phyloP scores from a whole-genome alignment of 2,888 invertebrate genomes.

The Platycnemis pennipes region DNA sequence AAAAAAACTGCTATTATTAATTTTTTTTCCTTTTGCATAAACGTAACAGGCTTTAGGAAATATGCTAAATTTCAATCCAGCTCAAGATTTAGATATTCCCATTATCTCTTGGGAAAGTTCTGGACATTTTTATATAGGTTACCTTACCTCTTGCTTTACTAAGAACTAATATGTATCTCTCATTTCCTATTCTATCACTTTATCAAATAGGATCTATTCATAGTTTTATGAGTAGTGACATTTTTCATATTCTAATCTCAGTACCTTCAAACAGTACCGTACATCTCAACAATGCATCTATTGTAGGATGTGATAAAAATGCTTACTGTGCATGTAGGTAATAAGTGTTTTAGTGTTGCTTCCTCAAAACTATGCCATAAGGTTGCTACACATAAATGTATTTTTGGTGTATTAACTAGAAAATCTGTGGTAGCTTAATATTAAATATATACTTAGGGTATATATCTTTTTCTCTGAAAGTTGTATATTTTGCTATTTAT shows the following conservation, averaged over 20 bases:
- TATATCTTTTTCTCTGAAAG: neutral
- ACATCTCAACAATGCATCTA: neutral
- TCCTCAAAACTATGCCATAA: neutral
- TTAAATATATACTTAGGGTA: neutral
- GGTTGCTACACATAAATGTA: neutral
- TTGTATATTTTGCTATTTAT: neutral
- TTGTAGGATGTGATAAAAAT: neutral
- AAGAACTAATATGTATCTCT: neutral
- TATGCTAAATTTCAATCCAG: too few relatives aligned
- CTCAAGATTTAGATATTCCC: too few relatives aligned
- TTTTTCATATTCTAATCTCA: neutral
- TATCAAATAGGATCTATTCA: neutral
- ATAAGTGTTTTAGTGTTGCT: neutral
- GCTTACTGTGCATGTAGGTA: neutral
- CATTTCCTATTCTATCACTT: neutral
- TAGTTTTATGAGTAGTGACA: neutral
- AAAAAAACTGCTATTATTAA: too few relatives aligned
- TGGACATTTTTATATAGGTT: neutral
- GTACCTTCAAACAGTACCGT: neutral
- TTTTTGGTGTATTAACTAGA: neutral
- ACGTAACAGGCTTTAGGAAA: too few relatives aligned
- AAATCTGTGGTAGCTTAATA: neutral
- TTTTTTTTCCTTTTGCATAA: too few relatives aligned
- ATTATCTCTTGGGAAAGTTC: neutral
- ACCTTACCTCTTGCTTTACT: neutral